Evolutionary conservation across 1,140 invertebrate genomes (phyloP), one percentile per base, ranked within the genome.

Genomic region (Drosophila tsacasi): DNA sequence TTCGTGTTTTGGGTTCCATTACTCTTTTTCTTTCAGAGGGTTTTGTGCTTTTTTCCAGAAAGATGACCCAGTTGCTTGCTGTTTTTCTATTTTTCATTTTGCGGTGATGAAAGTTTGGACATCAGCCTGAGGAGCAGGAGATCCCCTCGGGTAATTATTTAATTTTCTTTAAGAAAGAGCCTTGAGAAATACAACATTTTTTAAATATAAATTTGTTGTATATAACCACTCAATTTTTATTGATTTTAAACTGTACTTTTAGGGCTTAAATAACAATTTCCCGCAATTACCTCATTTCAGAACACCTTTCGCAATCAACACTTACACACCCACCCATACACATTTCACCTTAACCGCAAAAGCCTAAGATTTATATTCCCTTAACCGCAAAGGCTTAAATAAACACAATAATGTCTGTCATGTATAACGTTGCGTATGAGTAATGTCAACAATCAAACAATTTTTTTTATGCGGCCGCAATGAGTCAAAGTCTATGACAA

Each of bases 1-100:
- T 81, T 79, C 85, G 81, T 89, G 84, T 90, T 81, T 90, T 78
- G 57, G 83, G 83, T 64, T 83, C 39, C 57, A 35, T 50, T 63
- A 54, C 40, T 60, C 13, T 40, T 49, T 62, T 32, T 10, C 30
- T 25, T 62, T 42, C 44, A 25, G 19, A 60, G 42, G 66, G 66
- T 59, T 64, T 65, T 65, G 65, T 62, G 62, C 63, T 57, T 83
- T 69, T 72, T 74, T 76, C 72, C 46, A 68, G 58, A 59, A 72
- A 78, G 63, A 67, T 84, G 84, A 87, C 84, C 84, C 81, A 87
- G 68, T 87, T 87, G 84, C 73, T 59, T 52, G 59, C 68, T 10
- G 9, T 52, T 80, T 57, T 79, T 73, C 55, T 27, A 68, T 75
- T 72, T 81, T 58, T 61, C 54, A 50, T 63, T 42, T 83, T 83